phyloP scores from a whole-genome alignment of 2,888 invertebrate species.

The Ypsolopha scabrella region DNA sequence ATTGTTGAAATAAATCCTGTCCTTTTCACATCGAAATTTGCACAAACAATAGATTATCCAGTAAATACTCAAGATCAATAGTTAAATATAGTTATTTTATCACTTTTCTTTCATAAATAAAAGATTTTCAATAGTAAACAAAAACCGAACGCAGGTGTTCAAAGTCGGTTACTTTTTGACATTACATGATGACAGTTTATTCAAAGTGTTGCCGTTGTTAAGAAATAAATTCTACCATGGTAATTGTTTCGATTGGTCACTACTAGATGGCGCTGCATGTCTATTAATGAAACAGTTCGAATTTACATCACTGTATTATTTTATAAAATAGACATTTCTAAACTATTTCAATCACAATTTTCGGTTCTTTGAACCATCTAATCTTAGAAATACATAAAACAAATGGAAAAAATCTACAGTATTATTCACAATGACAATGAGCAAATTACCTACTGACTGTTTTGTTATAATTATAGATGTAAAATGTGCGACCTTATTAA shows the following conservation, averaged over 20 bases:
- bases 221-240: background rate
- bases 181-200: conserved; percentile 7
- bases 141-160: conserved; percentile 45
- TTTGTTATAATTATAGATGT: too few relatives aligned
- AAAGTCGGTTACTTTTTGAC: conserved; percentile 37
- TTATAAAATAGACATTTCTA: background rate
- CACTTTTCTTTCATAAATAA: conserved; percentile 33
- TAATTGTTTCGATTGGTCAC: background rate
- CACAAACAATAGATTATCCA: background rate
- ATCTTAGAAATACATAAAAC: background rate
- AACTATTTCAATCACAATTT: conserved; percentile 32
- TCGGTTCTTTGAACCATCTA: conserved; percentile 32
- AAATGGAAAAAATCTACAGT: too few relatives aligned
- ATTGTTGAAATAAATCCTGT: background rate
- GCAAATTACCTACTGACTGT: too few relatives aligned
- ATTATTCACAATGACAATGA: too few relatives aligned
- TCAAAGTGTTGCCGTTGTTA: background rate
- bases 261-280: background rate
- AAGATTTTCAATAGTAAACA: conserved; percentile 33
- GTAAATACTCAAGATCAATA: background rate
- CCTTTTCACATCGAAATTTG: background rate
- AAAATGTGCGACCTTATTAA: too few relatives aligned
- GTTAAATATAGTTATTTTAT: background rate
- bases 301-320: conserved; percentile 24
- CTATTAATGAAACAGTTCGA: background rate